Evolutionary conservation across 2,888 invertebrate species (phyloP).

Genomic region (Luperina testacea): DNA sequence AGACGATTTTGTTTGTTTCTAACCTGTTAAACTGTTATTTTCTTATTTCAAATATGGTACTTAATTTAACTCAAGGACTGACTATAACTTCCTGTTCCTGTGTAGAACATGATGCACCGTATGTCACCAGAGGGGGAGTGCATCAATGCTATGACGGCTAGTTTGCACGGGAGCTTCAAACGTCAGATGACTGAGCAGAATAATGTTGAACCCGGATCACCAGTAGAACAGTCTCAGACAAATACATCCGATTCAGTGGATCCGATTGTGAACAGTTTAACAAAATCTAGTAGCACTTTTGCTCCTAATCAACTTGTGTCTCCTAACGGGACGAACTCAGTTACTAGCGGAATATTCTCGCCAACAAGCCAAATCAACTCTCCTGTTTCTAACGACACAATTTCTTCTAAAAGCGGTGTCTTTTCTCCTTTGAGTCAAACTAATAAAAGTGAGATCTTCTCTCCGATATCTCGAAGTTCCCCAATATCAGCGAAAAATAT

Average conservation of each 20-base stretch:
- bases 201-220: slow-evolving; percentile 83
- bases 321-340: slow-evolving; percentile 88
- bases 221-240: slow-evolving; percentile 84
- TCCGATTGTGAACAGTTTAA: slow-evolving; percentile 83
- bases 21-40: slow-evolving; percentile 66
- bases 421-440: slow-evolving; percentile 89
- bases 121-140: slow-evolving; percentile 93
- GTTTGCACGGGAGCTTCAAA: slow-evolving; percentile 92
- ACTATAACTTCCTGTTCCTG: slow-evolving; percentile 82
- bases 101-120: slow-evolving; percentile 92
- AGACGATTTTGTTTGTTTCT: slow-evolving; percentile 67
- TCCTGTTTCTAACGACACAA: slow-evolving; percentile 88
- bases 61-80: slow-evolving; percentile 63
- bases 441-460: slow-evolving; percentile 88
- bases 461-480: slow-evolving; percentile 87
- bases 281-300: slow-evolving; percentile 83
- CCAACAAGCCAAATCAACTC: slow-evolving; percentile 90
- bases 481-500: slow-evolving; percentile 86
- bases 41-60: slow-evolving; percentile 65
- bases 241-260: slow-evolving; percentile 84
- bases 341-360: slow-evolving; percentile 89
- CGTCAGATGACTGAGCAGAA: slow-evolving; percentile 89
- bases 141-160: slow-evolving; percentile 91
- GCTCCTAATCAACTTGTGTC: slow-evolving; percentile 86
- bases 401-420: slow-evolving; percentile 88